Evolutionary conservation across 2,888 invertebrate species (phyloP).

Genomic region (Ennomos erosarius): DNA sequence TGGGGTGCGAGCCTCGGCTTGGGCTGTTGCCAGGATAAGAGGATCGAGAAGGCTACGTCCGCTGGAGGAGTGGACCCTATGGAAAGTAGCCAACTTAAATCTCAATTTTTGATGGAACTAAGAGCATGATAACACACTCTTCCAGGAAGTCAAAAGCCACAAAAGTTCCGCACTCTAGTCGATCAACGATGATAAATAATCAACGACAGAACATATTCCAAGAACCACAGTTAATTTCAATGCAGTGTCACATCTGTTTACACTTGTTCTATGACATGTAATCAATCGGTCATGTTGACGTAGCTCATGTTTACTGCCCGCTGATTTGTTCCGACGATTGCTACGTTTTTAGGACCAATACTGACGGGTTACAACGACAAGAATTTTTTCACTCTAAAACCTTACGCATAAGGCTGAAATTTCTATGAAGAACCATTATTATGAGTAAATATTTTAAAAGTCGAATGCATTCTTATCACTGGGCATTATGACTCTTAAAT

Average conservation of each 20-base stretch:
- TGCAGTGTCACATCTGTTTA: slow-evolving; percentile 21
- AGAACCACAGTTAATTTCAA: neutral
- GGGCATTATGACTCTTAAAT: neutral
- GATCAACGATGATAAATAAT: no score
- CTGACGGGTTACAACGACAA: neutral
- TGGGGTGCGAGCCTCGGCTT: no score
- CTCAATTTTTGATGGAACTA: no score
- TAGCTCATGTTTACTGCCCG: slow-evolving; percentile 44
- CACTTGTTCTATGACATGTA: slow-evolving; percentile 40
- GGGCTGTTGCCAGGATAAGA: no score
- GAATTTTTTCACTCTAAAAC: slow-evolving; percentile 2
- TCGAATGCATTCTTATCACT: neutral
- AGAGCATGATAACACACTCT: no score
- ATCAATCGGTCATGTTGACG: slow-evolving; percentile 58
- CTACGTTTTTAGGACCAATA: slow-evolving; percentile 32
- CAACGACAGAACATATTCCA: no score
- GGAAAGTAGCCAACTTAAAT: no score
- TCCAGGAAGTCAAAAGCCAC: no score
- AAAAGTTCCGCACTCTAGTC: no score
- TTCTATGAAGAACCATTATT: no score
- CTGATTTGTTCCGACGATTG: slow-evolving; percentile 45
- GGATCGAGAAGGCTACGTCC: no score
- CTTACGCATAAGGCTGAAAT: neutral
- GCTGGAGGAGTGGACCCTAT: no score
- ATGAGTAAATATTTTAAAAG: neutral